Conservation (phyloP, 1,140 invertebrate species). For the Eulimnadia texana region DNA sequence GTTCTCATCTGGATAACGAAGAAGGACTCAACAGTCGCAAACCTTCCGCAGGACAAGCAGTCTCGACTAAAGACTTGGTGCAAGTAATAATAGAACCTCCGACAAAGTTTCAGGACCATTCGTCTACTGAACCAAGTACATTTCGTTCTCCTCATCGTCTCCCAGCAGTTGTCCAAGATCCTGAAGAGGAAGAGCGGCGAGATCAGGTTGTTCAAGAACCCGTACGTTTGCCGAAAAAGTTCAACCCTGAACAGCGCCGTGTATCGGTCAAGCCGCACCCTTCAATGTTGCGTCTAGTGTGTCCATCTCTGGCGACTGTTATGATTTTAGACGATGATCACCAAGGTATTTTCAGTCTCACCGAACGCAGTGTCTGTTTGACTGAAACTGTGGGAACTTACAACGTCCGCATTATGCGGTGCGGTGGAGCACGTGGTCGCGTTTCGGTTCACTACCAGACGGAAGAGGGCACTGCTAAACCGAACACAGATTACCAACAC, state of each 20-base stretch:
- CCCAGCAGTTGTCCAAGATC: background rate
- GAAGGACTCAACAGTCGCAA: background rate
- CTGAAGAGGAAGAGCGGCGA: background rate
- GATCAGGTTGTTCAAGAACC: background rate
- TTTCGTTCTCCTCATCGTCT: too few species aligned
- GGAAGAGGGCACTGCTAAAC: constrained; percentile 80
- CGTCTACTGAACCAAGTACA: too few species aligned
- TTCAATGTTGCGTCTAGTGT: constrained; percentile 36
- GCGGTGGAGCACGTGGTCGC: constrained; percentile 81
- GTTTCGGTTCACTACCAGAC: constrained; percentile 81
- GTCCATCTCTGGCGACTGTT: constrained; percentile 79
- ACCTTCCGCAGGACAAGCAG: too few species aligned
- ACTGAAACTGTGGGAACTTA: constrained; percentile 81
- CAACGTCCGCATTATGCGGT: constrained; percentile 62
- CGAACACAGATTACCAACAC: constrained; percentile 71
- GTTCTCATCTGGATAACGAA: background rate
- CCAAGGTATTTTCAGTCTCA: constrained; percentile 88
- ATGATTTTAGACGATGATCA: constrained; percentile 99
- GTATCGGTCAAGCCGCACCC: background rate
- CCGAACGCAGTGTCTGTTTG: constrained; percentile 64
- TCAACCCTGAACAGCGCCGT: background rate
- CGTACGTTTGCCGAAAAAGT: background rate
- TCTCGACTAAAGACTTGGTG: too few species aligned
- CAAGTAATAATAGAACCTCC: too few species aligned
- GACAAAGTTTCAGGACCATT: too few species aligned